Base-by-base conservation (phyloP, 2,888 invertebrate genomes). In the Lithophane socia region DNA sequence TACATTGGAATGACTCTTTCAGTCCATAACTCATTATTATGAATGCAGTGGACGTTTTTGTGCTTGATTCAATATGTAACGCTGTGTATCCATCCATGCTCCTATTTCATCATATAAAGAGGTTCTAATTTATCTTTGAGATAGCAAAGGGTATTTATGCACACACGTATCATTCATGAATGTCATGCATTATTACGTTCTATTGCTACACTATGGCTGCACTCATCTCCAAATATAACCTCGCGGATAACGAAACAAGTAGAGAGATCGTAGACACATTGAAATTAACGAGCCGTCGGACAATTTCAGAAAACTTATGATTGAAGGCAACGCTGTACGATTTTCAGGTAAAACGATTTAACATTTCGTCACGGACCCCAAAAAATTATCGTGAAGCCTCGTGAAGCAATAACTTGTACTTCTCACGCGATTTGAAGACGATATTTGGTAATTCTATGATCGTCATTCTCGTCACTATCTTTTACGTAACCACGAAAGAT, bases 381-480 rank as follows among this genome's bases (percentile, higher is more conserved):
- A 75, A 84, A 74, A 63, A 73, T n/a, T n/a, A n/a, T 78, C 61
- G 68, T 80, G 71, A 67, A 78, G 80, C 76, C n/a, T 78, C 61
- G 68, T 80, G 71, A 67, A 78, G 80, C 76, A 80, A 84, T 84
- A 84, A 77, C 52, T 68, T 66, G 56, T 60, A 82, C 60, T 81
- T 86, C 90, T 85, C 90, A 91, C 89, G 90, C 88, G 80, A 89
- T 82, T 84, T 56, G 70, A 73, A 79, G 76, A 80, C n/a, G 64
- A 60, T 29, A 63, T 85, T 83, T 83, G 73, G 80, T 79, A 82
- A 80, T 71, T 72, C 56, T 47, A 61, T 74, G 52, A 58, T 77
- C 77, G 77, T 84, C 81, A 82, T 61, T 83, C 83, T 88, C 73
- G 77, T 84, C 81, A 82, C 69, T 83, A 83, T 88, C 72, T 85